Evolutionary conservation across 2,888 invertebrate genomes (phyloP).

Genomic region (Trissolcus japonicus): DNA sequence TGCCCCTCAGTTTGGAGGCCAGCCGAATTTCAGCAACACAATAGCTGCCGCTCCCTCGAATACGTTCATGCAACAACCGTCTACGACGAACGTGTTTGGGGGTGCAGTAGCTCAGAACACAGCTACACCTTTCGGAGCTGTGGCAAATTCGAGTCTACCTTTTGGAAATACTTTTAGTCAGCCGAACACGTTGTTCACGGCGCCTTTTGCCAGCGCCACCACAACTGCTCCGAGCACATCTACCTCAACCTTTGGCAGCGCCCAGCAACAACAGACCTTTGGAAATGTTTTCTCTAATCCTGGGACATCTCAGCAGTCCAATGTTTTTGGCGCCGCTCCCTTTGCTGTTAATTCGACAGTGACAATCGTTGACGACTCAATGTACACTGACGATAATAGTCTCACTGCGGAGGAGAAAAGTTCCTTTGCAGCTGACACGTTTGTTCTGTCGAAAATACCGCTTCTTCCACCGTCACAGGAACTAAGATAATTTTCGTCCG

Average conservation of each 20-base stretch:
- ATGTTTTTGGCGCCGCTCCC: slow-evolving; percentile 53
- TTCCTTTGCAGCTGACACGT: slow-evolving; percentile 65
- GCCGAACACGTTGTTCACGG: slow-evolving; percentile 12
- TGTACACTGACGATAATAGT: slow-evolving; percentile 64
- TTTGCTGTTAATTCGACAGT: slow-evolving; percentile 55
- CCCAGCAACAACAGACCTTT: slow-evolving; percentile 8
- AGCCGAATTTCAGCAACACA: slow-evolving; percentile 60
- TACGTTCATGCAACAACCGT: slow-evolving; percentile 26
- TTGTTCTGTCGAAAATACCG: slow-evolving; percentile 69
- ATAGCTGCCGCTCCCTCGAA: slow-evolving; percentile 37
- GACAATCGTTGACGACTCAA: slow-evolving; percentile 63
- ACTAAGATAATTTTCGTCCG: slow-evolving; percentile 60
- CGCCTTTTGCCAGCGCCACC: slow-evolving; percentile 22
- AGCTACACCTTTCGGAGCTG: slow-evolving; percentile 31
- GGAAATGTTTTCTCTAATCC: slow-evolving; percentile 27
- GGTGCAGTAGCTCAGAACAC: slow-evolving; percentile 41
- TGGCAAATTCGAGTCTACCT: slow-evolving; percentile 28
- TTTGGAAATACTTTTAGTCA: slow-evolving; percentile 55
- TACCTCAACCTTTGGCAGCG: slow-evolving; percentile 30
- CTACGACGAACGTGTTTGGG: slow-evolving; percentile 23
- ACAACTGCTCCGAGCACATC: slow-evolving; percentile 24
- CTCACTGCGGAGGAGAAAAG: slow-evolving; percentile 71
- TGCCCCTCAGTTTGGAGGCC: slow-evolving; percentile 36
- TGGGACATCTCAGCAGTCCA: not conserved
- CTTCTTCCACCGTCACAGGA: slow-evolving; percentile 70